Evolutionary conservation across 2,113 vertebrate genomes (phyloP).

Genomic region (Psammodynastes pulverulentus): DNA sequence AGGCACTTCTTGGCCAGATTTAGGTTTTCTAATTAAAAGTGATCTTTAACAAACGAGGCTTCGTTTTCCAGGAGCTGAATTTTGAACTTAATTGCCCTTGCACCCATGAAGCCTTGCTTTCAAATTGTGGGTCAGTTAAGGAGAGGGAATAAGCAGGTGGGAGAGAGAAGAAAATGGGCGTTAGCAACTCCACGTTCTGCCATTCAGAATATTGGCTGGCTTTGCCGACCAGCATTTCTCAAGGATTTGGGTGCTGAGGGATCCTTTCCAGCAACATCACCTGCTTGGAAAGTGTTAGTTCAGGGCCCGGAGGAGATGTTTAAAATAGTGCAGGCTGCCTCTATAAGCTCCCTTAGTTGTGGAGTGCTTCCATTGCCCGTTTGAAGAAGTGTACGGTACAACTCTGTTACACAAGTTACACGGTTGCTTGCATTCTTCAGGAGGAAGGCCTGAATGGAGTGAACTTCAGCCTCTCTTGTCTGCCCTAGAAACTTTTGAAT

Average conservation of each 20-base stretch:
- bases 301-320: neutral
- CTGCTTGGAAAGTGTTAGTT: neutral
- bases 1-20: too few relatives aligned
- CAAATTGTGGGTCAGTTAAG: neutral
- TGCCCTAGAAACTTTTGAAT: neutral
- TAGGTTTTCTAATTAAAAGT: neutral
- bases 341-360: neutral
- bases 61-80: neutral
- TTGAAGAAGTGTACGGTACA: neutral
- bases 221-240: neutral
- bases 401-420: neutral
- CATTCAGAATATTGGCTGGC: neutral
- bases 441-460: neutral
- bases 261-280: neutral
- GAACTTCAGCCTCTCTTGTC: neutral
- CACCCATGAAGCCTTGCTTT: neutral
- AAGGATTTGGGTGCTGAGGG: too few relatives aligned
- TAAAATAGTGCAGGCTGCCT: neutral
- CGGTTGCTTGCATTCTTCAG: neutral
- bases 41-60: neutral
- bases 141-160: neutral
- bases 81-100: neutral
- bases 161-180: rapidly evolving
- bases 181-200: neutral
- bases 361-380: neutral